Base-by-base conservation (phyloP, 2,888 invertebrate species). In the Drosophila anceps region DNA sequence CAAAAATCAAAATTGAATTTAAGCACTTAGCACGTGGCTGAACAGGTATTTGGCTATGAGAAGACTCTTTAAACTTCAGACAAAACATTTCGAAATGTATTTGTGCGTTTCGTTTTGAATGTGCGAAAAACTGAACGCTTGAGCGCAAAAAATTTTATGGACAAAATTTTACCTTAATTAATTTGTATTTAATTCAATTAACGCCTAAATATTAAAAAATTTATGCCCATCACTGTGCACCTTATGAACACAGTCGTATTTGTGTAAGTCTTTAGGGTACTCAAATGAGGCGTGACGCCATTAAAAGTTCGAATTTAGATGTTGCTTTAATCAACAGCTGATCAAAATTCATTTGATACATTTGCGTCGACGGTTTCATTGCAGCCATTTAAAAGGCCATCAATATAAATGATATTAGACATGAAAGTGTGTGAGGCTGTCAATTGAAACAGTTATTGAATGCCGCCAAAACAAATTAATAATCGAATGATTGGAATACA, bases 181-280 rank as follows among this genome's bases (percentile, higher is more conserved):
- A 79, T 81, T 81, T 66, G 70, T 78, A 82, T 85, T 85, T 87
- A 87, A 85, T 89, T 82, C 73, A 82, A 85, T 85, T 85, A 53
- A 69, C 88, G 84, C 33, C 55, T 44, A 61, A 55, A 50, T 70
- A 71, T 51, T 69, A 76, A 87, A 63, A 33, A 8, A 2, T n/a
- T 27, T 61, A 15, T 51, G n/a, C 7, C 8, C 20, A 35, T 6
- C 44, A 12, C 15, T 41, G 35, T 63, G 37, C 50, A 57, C 15
- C n/a, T n/a, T 27, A 0, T 27, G 39, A 10, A 18, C 48, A 4
- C n/a, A 24, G 7, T 29, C 13, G 5, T 66, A 71, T 71, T 75
- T 76, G 73, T 41, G 48, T 9, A 65, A 69, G 15, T 62, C 66
- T 57, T 79, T 79, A 63, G 66, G 35, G 66, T 18, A 54, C 18